Evolutionary conservation across 1,140 invertebrate species (phyloP), one percentile per base, ranked within the genome.

Genomic region (Macrostomum lignano): DNA sequence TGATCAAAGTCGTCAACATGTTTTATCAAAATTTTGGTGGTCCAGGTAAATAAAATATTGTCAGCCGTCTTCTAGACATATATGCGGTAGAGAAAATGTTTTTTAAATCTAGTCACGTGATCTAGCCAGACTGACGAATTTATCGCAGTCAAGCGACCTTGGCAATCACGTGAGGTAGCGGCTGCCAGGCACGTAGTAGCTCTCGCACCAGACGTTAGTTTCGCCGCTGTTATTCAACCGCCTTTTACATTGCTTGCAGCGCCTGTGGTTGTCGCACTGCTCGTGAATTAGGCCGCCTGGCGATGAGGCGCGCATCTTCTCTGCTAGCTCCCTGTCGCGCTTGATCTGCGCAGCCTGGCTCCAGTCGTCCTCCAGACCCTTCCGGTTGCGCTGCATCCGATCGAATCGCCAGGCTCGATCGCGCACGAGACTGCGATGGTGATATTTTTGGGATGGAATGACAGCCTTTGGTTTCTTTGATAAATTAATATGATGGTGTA

Each of bases 121-220:
- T n/a, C n/a, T n/a, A n/a, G n/a, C n/a, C n/a, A n/a, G n/a, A n/a
- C n/a, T n/a, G n/a, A n/a, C n/a, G n/a, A n/a, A n/a, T n/a, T n/a
- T n/a, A n/a, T n/a, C n/a, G n/a, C n/a, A n/a, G n/a, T n/a, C n/a
- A n/a, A n/a, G n/a, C n/a, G n/a, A n/a, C n/a, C n/a, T n/a, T n/a
- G n/a, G n/a, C n/a, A n/a, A n/a, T n/a, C n/a, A n/a, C n/a, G n/a
- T n/a, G n/a, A 28, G 15, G 19, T 28, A 28, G 21, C 54, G 36
- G 5, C 51, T 48, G 1, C 55, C 55, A 7, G 55, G 47, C 25
- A 55, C 45, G 37, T 55, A 58, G 7, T 45, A 38, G 9, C 51
- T 48, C 21, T 59, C 54, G 26, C 47, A 45, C 52, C 53, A 57
- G 17, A 59, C 42, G 39, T 59, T 59, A 21, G 47, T 46, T 38